Conservation (phyloP, 2,888 invertebrate species). For the Troilus luridus region DNA sequence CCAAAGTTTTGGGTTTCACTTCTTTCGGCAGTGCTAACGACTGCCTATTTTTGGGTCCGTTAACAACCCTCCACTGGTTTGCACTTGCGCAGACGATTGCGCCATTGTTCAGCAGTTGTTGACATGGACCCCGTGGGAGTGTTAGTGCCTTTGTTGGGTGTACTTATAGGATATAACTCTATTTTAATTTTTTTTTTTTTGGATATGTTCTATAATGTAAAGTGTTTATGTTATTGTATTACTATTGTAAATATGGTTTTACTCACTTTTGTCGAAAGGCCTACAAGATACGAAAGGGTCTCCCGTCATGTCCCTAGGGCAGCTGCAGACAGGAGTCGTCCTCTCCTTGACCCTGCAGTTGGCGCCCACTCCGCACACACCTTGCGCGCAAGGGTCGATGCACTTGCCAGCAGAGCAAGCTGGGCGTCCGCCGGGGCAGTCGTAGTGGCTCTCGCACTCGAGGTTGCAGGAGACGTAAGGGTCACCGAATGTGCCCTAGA, state of each 20-base stretch:
- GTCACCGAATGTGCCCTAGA: slow-evolving; percentile 83
- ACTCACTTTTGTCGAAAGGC: slow-evolving; percentile 83
- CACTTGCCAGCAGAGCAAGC: slow-evolving; percentile 88
- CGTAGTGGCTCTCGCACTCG: slow-evolving; percentile 84
- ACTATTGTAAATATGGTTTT: background rate
- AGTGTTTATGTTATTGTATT: background rate
- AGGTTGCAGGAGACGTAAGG: slow-evolving; percentile 83
- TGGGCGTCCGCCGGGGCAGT: slow-evolving; percentile 83
- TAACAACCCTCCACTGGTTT: too few species aligned
- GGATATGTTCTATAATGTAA: background rate
- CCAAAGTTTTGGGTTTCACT: too few species aligned
- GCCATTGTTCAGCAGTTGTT: too few species aligned
- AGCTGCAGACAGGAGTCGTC: slow-evolving; percentile 87
- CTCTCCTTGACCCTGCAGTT: slow-evolving; percentile 82
- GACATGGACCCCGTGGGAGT: too few species aligned
- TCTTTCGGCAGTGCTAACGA: too few species aligned
- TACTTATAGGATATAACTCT: too few species aligned
- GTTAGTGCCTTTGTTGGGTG: too few species aligned
- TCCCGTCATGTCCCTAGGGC: slow-evolving; percentile 89
- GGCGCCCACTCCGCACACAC: slow-evolving; percentile 84
- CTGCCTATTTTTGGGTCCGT: too few species aligned
- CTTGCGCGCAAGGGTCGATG: slow-evolving; percentile 82
- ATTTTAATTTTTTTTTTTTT: too few species aligned
- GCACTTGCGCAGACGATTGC: too few species aligned
- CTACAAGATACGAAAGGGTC: slow-evolving; percentile 87